These are phyloP conservation scores for Drosophila tropicalis DNA, from an alignment of 1,140 invertebrate genomes.

Conservation along the genomic window DNA sequence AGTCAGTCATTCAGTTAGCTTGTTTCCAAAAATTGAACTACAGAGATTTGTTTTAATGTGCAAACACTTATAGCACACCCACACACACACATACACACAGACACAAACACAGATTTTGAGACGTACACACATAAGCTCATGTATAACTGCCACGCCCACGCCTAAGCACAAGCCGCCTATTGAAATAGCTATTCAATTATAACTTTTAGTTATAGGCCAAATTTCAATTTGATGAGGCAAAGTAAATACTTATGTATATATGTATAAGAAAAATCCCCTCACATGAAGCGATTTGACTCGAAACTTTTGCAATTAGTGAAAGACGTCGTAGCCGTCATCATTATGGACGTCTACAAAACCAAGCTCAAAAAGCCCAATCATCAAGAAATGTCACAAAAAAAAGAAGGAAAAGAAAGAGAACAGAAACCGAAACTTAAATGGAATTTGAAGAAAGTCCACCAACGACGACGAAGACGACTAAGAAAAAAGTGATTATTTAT, in stretches of 20 bases:
- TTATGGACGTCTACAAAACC: not conserved
- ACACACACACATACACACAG: constrained; percentile 15
- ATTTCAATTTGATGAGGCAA: constrained; percentile 46
- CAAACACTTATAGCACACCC: constrained; percentile 17
- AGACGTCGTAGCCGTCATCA: not conserved
- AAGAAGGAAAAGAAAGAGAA: not conserved
- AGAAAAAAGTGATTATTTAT: constrained; percentile 4
- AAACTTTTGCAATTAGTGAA: constrained; percentile 69
- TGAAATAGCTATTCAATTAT: constrained; percentile 67
- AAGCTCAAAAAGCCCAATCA: constrained; percentile 6
- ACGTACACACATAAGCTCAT: not conserved
- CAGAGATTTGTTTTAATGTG: constrained; percentile 34
- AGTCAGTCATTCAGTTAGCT: constrained; percentile 37
- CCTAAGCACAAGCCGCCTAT: constrained; percentile 9
- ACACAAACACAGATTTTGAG: not conserved
- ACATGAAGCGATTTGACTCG: constrained; percentile 33
- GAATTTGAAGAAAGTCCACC: not conserved
- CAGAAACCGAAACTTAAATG: not conserved
- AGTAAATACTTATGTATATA: constrained; percentile 48
- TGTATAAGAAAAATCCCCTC: constrained; percentile 48
- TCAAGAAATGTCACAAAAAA: not conserved
- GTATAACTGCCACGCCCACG: constrained; percentile 31
- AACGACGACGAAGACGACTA: too few species aligned
- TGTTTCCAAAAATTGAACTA: constrained; percentile 24
- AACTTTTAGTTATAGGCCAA: constrained; percentile 56